These are phyloP conservation scores for Lerema accius DNA, from an alignment of 1,140 invertebrate species.

Conservation along the genomic window DNA sequence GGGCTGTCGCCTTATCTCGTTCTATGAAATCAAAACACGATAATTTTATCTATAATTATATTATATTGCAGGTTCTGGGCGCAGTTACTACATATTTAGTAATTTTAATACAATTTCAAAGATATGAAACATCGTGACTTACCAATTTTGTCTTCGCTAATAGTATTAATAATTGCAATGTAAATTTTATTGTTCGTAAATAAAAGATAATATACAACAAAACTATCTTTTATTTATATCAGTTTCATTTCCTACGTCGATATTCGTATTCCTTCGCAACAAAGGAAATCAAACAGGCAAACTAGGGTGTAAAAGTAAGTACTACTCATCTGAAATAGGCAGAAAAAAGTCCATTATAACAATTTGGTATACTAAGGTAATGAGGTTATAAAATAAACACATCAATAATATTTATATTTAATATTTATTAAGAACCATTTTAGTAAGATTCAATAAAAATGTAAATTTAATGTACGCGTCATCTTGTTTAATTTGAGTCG, in stretches of 20 bases:
- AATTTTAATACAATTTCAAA: slow-evolving; percentile 88
- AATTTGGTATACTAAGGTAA: too few species aligned
- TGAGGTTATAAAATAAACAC: slow-evolving; percentile 32
- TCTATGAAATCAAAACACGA: too few species aligned
- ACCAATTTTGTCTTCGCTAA: neutral
- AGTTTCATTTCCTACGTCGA: too few species aligned
- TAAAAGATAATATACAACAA: too few species aligned
- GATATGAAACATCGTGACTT: slow-evolving; percentile 67
- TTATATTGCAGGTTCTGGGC: slow-evolving; percentile 84
- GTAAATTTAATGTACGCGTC: slow-evolving; percentile 56
- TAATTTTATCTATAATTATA: too few species aligned
- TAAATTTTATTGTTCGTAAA: neutral
- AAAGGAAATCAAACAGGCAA: too few species aligned
- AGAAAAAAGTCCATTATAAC: too few species aligned
- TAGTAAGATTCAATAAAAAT: slow-evolving; percentile 71
- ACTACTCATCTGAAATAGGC: too few species aligned
- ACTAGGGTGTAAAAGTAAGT: too few species aligned
- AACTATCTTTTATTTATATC: too few species aligned
- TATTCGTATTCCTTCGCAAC: too few species aligned
- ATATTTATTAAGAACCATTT: slow-evolving; percentile 75
- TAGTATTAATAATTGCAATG: slow-evolving; percentile 1
- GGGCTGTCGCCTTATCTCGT: too few species aligned
- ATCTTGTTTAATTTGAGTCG: slow-evolving; percentile 48
- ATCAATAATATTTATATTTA: slow-evolving; percentile 37
- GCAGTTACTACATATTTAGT: slow-evolving; percentile 88